Percentiles rank a stretch among this genome's conserved stretches.
Evolutionary conservation across 2,113 vertebrate species (phyloP).

Genomic region (Caracal caracal): DNA sequence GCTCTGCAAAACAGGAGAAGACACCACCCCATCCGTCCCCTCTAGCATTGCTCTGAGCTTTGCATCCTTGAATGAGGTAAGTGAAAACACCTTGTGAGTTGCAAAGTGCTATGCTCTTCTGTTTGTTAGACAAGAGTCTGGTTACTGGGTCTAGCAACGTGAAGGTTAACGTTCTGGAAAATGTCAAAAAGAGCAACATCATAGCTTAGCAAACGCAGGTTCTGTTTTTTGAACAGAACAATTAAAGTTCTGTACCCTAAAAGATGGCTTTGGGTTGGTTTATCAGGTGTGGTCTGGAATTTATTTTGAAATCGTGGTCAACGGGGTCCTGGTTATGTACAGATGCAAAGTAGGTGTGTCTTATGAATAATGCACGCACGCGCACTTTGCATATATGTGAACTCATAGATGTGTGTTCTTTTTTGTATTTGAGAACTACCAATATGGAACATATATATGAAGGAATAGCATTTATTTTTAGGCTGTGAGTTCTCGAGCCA

Average conservation of each 20-base stretch:
- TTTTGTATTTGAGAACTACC: neutral
- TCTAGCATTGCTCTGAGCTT: neutral
- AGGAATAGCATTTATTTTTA: neutral
- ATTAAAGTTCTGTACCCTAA: neutral
- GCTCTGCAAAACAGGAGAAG: neutral
- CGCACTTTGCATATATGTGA: too few species aligned
- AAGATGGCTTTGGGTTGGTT: too few species aligned
- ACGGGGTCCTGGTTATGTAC: neutral
- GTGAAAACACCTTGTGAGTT: too few species aligned
- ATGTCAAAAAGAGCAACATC: neutral
- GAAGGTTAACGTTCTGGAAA: neutral
- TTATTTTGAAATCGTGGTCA: neutral
- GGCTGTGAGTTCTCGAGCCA: neutral
- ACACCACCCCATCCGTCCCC: rapidly evolving
- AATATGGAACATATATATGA: neutral
- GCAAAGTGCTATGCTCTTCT: rapidly evolving
- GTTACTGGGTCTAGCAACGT: neutral
- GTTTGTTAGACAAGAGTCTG: neutral
- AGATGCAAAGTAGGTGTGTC: neutral
- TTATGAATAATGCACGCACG: neutral
- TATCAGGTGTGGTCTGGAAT: neutral
- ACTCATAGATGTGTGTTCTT: neutral
- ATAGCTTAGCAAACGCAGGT: neutral
- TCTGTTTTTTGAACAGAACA: neutral
- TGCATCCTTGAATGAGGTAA: rapidly evolving